Conservation (phyloP, 2,888 invertebrate species). For the Oxycera nigricornis region DNA sequence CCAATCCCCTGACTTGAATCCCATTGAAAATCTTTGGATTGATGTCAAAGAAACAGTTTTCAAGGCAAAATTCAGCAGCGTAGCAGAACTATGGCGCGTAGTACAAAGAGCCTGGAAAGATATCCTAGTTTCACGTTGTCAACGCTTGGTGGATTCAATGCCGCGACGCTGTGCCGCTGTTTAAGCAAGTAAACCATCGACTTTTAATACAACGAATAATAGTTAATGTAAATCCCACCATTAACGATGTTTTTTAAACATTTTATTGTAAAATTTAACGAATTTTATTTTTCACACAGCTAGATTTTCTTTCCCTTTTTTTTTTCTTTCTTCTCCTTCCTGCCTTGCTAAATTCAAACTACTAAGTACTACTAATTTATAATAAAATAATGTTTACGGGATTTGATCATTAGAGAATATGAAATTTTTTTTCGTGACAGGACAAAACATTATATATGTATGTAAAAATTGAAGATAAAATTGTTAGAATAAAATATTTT, state of each 20-base stretch:
- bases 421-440: no score
- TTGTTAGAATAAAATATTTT: no score
- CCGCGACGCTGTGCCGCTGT: slow-evolving; percentile 16
- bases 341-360: no score
- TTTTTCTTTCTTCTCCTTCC: no score
- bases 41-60: slow-evolving; percentile 15
- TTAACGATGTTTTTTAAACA: background rate
- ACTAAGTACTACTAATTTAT: no score
- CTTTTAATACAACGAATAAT: background rate
- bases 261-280: background rate
- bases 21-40: slow-evolving; percentile 38
- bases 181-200: background rate
- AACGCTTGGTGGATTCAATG: slow-evolving; percentile 22
- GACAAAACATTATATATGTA: no score
- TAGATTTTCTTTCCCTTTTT: no score
- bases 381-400: no score
- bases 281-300: background rate
- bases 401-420: no score
- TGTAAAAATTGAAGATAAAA: no score
- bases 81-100: background rate
- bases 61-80: background rate
- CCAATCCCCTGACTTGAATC: slow-evolving; percentile 32
- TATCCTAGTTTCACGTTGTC: slow-evolving; percentile 2
- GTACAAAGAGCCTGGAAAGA: slow-evolving; percentile 9
- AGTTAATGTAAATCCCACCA: background rate